Evolutionary conservation across 2,113 vertebrate species (phyloP).

Genomic region (Aphelocoma coerulescens): DNA sequence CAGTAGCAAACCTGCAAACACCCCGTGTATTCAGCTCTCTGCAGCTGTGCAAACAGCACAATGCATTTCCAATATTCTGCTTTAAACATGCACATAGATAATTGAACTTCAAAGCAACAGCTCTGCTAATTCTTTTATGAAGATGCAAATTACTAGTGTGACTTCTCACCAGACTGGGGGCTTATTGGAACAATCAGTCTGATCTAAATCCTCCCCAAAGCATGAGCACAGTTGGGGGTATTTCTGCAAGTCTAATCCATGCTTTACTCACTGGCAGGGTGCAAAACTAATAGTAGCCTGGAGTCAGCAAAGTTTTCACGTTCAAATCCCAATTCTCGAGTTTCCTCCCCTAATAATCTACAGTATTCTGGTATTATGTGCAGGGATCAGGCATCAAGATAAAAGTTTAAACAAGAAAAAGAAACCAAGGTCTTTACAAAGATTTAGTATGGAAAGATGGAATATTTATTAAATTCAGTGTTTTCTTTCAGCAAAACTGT

Average conservation of each 20-base stretch:
- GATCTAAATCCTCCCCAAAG: conserved; percentile 1
- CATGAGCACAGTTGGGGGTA: not conserved
- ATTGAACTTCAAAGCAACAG: conserved; percentile 51
- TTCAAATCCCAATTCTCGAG: not conserved
- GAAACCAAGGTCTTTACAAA: not conserved
- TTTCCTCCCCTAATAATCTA: not conserved
- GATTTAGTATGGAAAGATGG: not conserved
- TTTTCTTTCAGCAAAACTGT: not conserved
- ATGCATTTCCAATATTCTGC: conserved; percentile 4
- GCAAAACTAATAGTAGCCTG: conserved; percentile 22
- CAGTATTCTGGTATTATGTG: not conserved
- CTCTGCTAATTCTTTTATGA: conserved; percentile 57
- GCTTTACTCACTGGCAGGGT: not conserved
- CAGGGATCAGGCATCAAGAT: not conserved
- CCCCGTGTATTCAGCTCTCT: not conserved
- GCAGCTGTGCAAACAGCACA: conserved; percentile 52
- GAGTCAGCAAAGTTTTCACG: not conserved
- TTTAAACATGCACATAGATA: conserved; percentile 36
- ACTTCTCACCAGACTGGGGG: conserved; percentile 42
- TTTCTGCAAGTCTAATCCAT: conserved; percentile 19
- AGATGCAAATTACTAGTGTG: conserved; percentile 63
- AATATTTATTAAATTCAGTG: not conserved
- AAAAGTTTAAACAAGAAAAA: not conserved
- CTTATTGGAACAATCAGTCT: conserved; percentile 47
- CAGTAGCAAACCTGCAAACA: not conserved